phyloP scores from a whole-genome alignment of 64 coral and sea anemone genomes.

The Hydrozoanthus tunicans region DNA sequence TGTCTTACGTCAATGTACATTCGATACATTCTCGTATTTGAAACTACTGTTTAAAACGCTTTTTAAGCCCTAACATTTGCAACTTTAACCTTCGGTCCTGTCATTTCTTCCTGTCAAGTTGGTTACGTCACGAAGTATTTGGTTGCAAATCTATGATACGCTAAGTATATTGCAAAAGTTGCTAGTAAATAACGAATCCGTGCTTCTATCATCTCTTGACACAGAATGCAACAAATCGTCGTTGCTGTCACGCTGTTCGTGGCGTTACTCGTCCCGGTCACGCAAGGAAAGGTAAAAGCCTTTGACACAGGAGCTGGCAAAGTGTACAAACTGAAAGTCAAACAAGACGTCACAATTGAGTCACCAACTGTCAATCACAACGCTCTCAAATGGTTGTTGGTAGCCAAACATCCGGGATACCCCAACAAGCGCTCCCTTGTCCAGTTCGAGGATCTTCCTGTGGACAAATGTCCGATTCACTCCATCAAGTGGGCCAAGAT shows the following conservation, averaged over 20 bases:
- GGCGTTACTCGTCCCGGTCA: conserved; percentile 27
- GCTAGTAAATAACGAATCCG: background rate
- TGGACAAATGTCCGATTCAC: conserved; percentile 7
- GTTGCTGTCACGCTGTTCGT: conserved; percentile 42
- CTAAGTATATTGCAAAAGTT: background rate
- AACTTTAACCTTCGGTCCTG: too few species aligned
- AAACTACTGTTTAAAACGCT: too few species aligned
- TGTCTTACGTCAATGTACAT: too few species aligned
- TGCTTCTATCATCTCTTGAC: background rate
- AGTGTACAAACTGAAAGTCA: conserved; percentile 27
- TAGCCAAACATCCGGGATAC: conserved; percentile 42
- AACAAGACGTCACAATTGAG: conserved; percentile 33
- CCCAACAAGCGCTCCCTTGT: conserved; percentile 26
- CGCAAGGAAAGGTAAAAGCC: background rate
- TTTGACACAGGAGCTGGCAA: conserved; percentile 47
- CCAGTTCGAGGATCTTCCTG: conserved; percentile 31
- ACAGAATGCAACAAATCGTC: conserved; percentile 25
- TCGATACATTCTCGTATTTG: too few species aligned
- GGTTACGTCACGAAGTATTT: background rate
- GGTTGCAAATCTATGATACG: background rate
- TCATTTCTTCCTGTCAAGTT: too few species aligned
- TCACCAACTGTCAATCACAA: conserved; percentile 43
- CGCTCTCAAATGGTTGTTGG: background rate
- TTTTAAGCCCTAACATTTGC: too few species aligned
- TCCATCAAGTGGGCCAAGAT: conserved; percentile 47